These are phyloP conservation scores for Buceros bicornis DNA, from an alignment of 2,797 vertebrate species.

Conservation along the genomic window DNA sequence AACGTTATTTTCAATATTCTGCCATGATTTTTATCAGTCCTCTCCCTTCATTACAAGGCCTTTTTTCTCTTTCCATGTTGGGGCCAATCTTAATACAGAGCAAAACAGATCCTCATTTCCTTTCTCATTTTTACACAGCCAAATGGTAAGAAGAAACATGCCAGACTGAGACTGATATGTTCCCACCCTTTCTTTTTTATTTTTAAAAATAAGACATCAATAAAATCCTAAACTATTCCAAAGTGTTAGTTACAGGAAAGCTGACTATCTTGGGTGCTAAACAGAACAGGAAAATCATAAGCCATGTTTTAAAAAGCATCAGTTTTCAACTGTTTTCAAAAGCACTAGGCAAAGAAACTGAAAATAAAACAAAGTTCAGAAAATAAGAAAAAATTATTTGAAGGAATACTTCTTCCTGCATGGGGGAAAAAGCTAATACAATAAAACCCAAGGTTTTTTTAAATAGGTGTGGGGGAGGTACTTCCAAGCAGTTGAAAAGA, in stretches of 20 bases:
- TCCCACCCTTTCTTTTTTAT: neutral
- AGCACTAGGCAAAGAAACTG: neutral
- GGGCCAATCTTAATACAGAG: neutral
- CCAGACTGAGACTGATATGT: neutral
- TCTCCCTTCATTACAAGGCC: neutral
- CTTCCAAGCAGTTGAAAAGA: slow-evolving; percentile 46
- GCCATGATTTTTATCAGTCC: slow-evolving; percentile 29
- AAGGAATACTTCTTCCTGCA: neutral
- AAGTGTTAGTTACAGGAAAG: neutral
- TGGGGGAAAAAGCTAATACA: neutral
- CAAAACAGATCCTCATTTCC: slow-evolving; percentile 27
- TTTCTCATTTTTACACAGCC: neutral
- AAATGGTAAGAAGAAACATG: slow-evolving; percentile 9
- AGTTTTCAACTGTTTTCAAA: neutral
- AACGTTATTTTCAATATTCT: slow-evolving; percentile 40
- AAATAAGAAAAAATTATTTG: neutral
- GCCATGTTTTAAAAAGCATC: neutral
- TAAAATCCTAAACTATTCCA: slow-evolving; percentile 18
- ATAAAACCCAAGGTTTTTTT: neutral
- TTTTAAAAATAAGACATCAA: neutral
- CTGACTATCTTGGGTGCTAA: neutral
- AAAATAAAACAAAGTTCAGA: neutral
- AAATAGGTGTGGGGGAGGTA: neutral
- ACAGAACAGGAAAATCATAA: neutral
- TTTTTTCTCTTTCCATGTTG: slow-evolving; percentile 38